Percentiles rank a stretch among this genome's conserved stretches.
Conservation (phyloP, 2,113 vertebrate genomes). For the Neogale vison region DNA sequence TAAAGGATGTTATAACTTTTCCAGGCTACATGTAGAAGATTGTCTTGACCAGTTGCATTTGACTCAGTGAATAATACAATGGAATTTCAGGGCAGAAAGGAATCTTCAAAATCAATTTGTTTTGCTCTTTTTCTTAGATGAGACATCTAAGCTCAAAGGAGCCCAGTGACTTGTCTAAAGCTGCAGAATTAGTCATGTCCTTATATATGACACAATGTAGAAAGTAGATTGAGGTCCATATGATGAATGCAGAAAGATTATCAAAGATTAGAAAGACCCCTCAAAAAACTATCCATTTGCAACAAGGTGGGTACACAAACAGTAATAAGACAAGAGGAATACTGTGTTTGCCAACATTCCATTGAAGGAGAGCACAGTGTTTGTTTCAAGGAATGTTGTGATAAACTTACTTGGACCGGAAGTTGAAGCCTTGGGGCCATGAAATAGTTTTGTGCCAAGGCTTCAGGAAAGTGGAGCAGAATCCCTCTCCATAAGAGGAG, state of each 20-base stretch:
- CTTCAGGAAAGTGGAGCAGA: not conserved
- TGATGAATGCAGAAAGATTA: not conserved
- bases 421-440: not conserved
- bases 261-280: not conserved
- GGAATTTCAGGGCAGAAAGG: not conserved
- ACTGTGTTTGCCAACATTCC: not conserved
- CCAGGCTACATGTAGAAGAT: not conserved
- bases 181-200: not conserved
- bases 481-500: not conserved
- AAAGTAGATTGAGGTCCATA: not conserved
- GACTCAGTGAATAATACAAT: not conserved
- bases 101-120: not conserved
- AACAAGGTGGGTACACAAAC: not conserved
- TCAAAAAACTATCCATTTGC: not conserved
- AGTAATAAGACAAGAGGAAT: not conserved
- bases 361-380: not conserved
- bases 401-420: not conserved
- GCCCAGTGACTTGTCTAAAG: not conserved
- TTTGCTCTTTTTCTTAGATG: not conserved
- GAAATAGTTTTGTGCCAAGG: not conserved
- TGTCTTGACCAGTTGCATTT: not conserved
- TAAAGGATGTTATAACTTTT: conserved; percentile 16
- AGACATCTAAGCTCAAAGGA: not conserved
- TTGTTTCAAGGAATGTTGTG: not conserved
- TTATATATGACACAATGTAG: not conserved